These are phyloP conservation scores for Eueremaeus valkanovi DNA, from an alignment of 2,888 invertebrate genomes.

Conservation along the genomic window DNA sequence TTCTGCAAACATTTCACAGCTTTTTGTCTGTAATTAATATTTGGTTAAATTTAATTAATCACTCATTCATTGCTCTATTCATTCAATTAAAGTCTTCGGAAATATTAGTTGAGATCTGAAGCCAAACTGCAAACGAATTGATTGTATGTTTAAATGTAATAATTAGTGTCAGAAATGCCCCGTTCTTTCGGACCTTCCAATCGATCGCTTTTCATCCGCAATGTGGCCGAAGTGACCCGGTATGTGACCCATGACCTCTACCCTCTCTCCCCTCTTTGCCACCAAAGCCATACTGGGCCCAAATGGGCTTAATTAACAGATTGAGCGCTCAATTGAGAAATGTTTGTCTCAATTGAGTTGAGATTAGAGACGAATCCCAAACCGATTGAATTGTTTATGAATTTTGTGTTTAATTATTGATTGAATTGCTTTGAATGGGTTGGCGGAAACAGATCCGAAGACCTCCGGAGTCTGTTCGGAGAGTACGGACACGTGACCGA, in stretches of 20 bases:
- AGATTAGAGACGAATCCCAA: background rate
- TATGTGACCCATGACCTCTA: background rate
- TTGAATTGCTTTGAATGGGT: background rate
- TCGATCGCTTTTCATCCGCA: constrained; percentile 16
- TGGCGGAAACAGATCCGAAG: constrained; percentile 55
- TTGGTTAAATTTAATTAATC: background rate
- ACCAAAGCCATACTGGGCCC: background rate
- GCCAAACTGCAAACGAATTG: background rate
- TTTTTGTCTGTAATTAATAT: background rate
- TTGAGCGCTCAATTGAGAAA: too few species aligned
- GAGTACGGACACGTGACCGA: constrained; percentile 57
- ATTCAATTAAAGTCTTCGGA: background rate
- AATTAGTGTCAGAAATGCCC: background rate
- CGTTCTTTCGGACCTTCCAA: constrained; percentile 6
- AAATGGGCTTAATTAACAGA: background rate
- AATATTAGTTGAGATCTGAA: background rate
- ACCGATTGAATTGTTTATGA: background rate
- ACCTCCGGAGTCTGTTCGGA: constrained; percentile 54
- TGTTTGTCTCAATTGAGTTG: background rate
- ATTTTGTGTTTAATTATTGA: background rate
- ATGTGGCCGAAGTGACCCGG: constrained; percentile 28
- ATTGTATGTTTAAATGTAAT: background rate
- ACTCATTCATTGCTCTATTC: background rate
- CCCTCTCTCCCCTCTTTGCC: background rate
- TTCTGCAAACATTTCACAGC: background rate